A percentile compares a stretch with the other conserved stretches of the same genome.
Conservation (phyloP, 2,797 vertebrate genomes). For the Microcaecilia unicolor region DNA sequence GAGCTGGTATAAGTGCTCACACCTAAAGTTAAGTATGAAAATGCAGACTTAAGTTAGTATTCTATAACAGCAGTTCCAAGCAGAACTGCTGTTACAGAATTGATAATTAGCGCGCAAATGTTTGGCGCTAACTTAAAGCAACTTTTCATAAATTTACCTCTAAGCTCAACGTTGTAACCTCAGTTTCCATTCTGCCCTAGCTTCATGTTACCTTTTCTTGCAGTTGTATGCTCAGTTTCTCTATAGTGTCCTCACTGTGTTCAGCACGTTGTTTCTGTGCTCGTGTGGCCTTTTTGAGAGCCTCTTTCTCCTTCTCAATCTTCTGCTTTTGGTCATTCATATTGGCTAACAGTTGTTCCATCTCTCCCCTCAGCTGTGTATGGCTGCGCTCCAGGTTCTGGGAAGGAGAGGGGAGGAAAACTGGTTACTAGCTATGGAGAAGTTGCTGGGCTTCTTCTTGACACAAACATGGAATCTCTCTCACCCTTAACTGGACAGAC, state of each 20-base stretch:
- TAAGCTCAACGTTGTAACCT: too few relatives aligned
- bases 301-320: conserved; percentile 61
- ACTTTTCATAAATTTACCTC: not conserved
- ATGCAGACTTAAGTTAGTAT: too few relatives aligned
- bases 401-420: not conserved
- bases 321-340: conserved; percentile 56
- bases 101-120: too few relatives aligned
- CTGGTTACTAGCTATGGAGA: too few relatives aligned
- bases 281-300: conserved; percentile 68
- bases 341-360: conserved; percentile 58
- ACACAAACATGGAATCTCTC: too few relatives aligned
- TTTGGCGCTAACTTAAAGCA: too few relatives aligned
- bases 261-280: conserved; percentile 77
- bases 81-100: too few relatives aligned
- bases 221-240: conserved; percentile 63
- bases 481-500: conserved; percentile 70
- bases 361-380: conserved; percentile 62
- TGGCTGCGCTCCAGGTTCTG: conserved; percentile 74
- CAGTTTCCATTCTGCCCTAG: not conserved
- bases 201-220: conserved; percentile 62
- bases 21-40: too few relatives aligned
- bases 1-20: too few relatives aligned
- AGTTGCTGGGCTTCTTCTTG: too few relatives aligned
- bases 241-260: conserved; percentile 61
- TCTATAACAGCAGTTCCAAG: too few relatives aligned